A percentile compares a stretch with the other conserved stretches of the same genome.
These are phyloP conservation scores for Caenorhabditis remanei DNA, from an alignment of 1,140 invertebrate genomes.

Conservation along the genomic window DNA sequence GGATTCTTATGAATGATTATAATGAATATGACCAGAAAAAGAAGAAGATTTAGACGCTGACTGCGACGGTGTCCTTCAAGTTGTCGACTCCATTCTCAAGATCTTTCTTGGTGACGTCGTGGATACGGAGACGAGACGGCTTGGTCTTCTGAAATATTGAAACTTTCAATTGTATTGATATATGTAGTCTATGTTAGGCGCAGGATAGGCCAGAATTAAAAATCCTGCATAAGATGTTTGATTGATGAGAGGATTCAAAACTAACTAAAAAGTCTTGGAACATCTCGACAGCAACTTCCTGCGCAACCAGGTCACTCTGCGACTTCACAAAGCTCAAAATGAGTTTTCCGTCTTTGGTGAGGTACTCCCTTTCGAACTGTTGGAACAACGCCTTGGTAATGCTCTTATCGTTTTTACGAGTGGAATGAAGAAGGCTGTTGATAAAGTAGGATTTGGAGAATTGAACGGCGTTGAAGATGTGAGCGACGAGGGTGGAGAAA, in stretches of 20 bases:
- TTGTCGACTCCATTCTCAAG: too few relatives aligned
- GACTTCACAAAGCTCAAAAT: constrained; percentile 45
- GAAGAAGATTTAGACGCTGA: not conserved
- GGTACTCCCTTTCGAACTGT: not conserved
- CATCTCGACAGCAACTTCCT: constrained; percentile 28
- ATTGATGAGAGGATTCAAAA: not conserved
- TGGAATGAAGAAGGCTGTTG: constrained; percentile 13
- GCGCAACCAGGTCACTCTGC: constrained; percentile 17
- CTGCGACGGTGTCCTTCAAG: not conserved
- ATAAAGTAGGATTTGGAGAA: constrained; percentile 23
- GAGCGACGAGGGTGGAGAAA: not conserved
- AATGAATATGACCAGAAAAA: too few relatives aligned
- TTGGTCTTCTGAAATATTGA: too few relatives aligned
- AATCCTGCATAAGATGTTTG: too few relatives aligned
- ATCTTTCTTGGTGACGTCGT: too few relatives aligned
- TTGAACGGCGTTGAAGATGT: not conserved
- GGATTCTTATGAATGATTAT: not conserved
- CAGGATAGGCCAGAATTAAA: too few relatives aligned
- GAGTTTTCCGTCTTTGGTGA: constrained; percentile 20
- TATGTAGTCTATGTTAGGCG: too few relatives aligned
- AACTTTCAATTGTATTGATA: too few relatives aligned
- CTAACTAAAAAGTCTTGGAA: not conserved
- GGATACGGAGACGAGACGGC: too few relatives aligned
- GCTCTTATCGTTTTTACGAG: not conserved
- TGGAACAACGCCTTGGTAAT: constrained; percentile 12